Conservation (phyloP, 37 sponge, comb jelly and placozoan genomes). For the Ianthella basta region DNA sequence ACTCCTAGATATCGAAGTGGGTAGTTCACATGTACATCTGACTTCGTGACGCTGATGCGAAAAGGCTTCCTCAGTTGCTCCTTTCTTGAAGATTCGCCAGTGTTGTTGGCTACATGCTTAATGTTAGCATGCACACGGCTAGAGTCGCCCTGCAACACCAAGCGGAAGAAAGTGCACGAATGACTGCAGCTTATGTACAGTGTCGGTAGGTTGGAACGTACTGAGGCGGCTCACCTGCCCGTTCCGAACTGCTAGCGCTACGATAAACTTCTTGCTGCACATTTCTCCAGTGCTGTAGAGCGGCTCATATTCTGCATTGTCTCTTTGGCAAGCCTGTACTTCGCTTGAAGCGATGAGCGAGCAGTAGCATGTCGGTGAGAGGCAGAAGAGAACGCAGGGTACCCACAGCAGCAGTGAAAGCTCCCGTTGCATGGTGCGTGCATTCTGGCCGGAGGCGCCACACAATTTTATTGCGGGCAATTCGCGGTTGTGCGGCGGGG, state of each 20-base stretch:
- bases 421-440: not conserved
- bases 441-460: not conserved
- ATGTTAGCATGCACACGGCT: conserved; percentile 64
- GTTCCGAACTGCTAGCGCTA: conserved; percentile 69
- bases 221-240: conserved; percentile 54
- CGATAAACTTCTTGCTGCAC: conserved; percentile 73
- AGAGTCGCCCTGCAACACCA: conserved; percentile 51
- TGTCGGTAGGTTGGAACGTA: too few species aligned
- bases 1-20: conserved; percentile 65
- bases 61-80: conserved; percentile 79
- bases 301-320: conserved; percentile 37
- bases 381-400: too few species aligned
- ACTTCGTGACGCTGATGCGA: conserved; percentile 76
- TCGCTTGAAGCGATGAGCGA: conserved; percentile 77
- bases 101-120: conserved; percentile 50
- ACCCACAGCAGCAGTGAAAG: not conserved
- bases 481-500: too few species aligned
- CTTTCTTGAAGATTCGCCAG: conserved; percentile 10
- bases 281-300: conserved; percentile 45
- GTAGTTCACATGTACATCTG: conserved; percentile 64
- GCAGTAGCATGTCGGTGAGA: not conserved
- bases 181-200: too few species aligned
- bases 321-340: conserved; percentile 57
- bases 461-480: not conserved
- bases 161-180: too few species aligned